Conservation (phyloP, 2,113 vertebrate genomes). For the Hippoglossus stenolepis region DNA sequence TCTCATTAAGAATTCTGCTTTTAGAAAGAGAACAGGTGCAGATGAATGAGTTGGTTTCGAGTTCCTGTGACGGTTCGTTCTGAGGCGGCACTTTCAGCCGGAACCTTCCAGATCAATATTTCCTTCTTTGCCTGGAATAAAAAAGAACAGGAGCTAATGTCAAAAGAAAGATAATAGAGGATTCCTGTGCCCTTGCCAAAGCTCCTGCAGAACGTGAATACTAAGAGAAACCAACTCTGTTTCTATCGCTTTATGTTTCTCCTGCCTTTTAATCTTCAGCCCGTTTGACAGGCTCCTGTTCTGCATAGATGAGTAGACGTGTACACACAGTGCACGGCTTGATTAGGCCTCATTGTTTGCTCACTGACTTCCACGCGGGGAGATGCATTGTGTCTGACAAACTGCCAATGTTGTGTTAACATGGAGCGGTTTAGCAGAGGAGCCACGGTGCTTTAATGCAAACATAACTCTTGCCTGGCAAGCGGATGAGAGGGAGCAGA, state of each 20-base stretch:
- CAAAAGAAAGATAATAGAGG: slow-evolving; percentile 41
- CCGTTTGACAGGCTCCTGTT: background rate
- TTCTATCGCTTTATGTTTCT: slow-evolving; percentile 10
- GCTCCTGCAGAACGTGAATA: slow-evolving; percentile 16
- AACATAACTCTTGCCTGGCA: slow-evolving; percentile 54
- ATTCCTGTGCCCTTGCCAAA: slow-evolving; percentile 34
- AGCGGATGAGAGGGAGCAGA: slow-evolving; percentile 61
- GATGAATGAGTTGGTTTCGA: slow-evolving; percentile 25
- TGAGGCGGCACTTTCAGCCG: slow-evolving; percentile 30
- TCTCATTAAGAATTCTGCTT: too few relatives aligned
- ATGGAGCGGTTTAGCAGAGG: slow-evolving; percentile 34
- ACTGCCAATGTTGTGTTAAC: slow-evolving; percentile 27
- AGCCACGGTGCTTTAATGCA: slow-evolving; percentile 52
- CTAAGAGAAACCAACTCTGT: background rate
- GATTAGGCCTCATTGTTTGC: slow-evolving; percentile 21
- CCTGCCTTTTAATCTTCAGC: slow-evolving; percentile 29
- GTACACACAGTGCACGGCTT: background rate
- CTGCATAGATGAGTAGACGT: slow-evolving; percentile 24
- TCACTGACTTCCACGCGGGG: slow-evolving; percentile 5
- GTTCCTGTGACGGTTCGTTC: slow-evolving; percentile 46
- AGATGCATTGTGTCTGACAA: background rate
- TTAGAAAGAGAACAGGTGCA: background rate
- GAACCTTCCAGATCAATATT: slow-evolving; percentile 57
- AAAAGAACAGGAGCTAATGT: slow-evolving; percentile 31
- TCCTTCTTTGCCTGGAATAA: slow-evolving; percentile 29